These are phyloP conservation scores for Drosophila ezoana DNA, from an alignment of 2,888 invertebrate genomes.

Conservation along the genomic window DNA sequence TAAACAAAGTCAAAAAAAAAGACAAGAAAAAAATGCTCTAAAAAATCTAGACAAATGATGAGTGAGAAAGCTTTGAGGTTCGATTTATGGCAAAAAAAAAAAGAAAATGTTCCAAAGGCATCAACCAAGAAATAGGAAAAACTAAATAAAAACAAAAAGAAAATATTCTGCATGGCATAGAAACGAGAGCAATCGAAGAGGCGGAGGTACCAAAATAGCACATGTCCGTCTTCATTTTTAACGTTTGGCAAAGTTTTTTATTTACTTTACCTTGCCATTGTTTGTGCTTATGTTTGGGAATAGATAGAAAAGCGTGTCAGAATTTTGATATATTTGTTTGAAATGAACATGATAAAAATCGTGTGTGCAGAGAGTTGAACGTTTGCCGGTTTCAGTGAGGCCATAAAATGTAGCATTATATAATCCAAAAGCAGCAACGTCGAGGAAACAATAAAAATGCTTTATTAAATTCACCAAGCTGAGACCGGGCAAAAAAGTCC, in stretches of 20 bases:
- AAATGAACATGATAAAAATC: conserved; percentile 20
- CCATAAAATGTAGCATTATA: conserved; percentile 64
- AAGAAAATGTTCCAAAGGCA: conserved; percentile 56
- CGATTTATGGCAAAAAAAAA: conserved; percentile 74
- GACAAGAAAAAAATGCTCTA: conserved; percentile 7
- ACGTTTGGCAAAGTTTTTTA: conserved; percentile 49
- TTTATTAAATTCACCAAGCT: conserved; percentile 59
- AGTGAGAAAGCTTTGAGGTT: conserved; percentile 74
- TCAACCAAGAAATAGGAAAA: conserved; percentile 21
- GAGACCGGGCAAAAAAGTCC: neutral
- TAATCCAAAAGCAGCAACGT: conserved; percentile 50
- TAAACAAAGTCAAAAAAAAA: conserved; percentile 62
- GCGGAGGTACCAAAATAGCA: conserved; percentile 58
- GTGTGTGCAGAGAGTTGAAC: conserved; percentile 69
- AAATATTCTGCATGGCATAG: conserved; percentile 48
- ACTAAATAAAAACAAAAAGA: conserved; percentile 1
- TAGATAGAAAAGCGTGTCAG: conserved; percentile 76
- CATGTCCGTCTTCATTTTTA: conserved; percentile 53
- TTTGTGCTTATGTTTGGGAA: conserved; percentile 47
- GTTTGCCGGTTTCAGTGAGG: conserved; percentile 48
- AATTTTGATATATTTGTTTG: conserved; percentile 71
- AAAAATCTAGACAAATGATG: conserved; percentile 77
- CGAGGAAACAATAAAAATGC: conserved; percentile 72
- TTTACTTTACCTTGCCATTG: conserved; percentile 58
- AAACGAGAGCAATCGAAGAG: conserved; percentile 61